phyloP scores from a whole-genome alignment of 2,113 vertebrate species.

The Xyrauchen texanus region DNA sequence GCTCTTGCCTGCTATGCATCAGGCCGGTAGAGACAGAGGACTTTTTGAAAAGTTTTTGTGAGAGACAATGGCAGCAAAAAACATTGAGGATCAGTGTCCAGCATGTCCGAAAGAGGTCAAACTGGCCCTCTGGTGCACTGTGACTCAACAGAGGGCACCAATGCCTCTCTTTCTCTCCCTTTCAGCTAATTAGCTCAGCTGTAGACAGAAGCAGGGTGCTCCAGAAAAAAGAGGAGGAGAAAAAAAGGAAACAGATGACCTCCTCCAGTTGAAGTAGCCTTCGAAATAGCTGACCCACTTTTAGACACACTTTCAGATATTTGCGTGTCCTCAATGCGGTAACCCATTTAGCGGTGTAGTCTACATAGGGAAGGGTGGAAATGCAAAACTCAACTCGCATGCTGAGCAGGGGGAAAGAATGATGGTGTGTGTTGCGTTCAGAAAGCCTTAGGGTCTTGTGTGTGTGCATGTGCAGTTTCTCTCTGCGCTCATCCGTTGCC shows the following conservation, averaged over 20 bases:
- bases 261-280: constrained; percentile 69
- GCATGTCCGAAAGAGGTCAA: constrained; percentile 71
- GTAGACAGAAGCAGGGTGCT: constrained; percentile 62
- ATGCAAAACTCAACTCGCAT: constrained; percentile 36
- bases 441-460: constrained; percentile 23
- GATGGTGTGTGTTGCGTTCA: neutral
- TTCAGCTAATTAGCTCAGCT: constrained; percentile 82
- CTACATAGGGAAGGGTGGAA: constrained; percentile 37
- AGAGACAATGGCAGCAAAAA: constrained; percentile 23
- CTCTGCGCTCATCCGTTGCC: neutral
- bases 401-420: constrained; percentile 45
- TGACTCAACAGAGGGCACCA: constrained; percentile 58
- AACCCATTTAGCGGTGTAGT: constrained; percentile 69
- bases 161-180: constrained; percentile 40
- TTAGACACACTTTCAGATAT: constrained; percentile 72
- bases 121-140: constrained; percentile 76
- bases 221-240: constrained; percentile 54
- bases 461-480: no score
- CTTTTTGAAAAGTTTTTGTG: neutral
- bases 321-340: constrained; percentile 71
- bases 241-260: constrained; percentile 62
- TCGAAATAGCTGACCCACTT: constrained; percentile 84
- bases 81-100: neutral
- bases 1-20: neutral
- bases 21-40: neutral